Evolutionary conservation across 2,888 invertebrate genomes (phyloP).

Genomic region (Chalcosyrphus nemorum): DNA sequence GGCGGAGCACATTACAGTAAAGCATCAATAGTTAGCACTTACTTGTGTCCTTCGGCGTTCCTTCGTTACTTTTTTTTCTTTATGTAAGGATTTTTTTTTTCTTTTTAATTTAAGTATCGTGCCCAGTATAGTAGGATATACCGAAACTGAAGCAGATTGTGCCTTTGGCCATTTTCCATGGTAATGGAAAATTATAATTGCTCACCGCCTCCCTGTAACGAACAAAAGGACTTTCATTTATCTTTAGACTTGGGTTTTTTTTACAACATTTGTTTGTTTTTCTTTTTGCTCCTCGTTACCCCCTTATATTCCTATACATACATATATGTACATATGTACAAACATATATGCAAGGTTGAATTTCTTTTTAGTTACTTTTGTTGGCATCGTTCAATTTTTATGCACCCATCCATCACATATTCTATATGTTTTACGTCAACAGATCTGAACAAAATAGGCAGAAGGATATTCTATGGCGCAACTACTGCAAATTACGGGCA

Average conservation of each 20-base stretch:
- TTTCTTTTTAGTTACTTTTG: slow-evolving; percentile 31
- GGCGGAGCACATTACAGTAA: slow-evolving; percentile 42
- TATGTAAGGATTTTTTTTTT: slow-evolving; percentile 31
- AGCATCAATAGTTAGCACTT: slow-evolving; percentile 46
- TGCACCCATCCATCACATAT: slow-evolving; percentile 58
- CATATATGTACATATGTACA: neutral
- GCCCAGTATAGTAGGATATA: neutral
- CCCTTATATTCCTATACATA: neutral
- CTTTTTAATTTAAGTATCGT: slow-evolving; percentile 35
- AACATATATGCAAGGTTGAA: slow-evolving; percentile 31
- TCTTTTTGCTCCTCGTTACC: slow-evolving; percentile 1
- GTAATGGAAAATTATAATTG: slow-evolving; percentile 71
- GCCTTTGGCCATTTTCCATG: slow-evolving; percentile 60
- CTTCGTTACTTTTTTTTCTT: neutral
- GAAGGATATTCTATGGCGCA: slow-evolving; percentile 40
- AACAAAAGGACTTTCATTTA: slow-evolving; percentile 63
- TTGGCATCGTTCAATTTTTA: slow-evolving; percentile 57
- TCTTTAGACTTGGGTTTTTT: slow-evolving; percentile 61
- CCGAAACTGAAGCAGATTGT: slow-evolving; percentile 40
- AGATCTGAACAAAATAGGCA: slow-evolving; percentile 51
- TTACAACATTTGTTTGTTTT: slow-evolving; percentile 35
- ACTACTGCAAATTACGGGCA: slow-evolving; percentile 58
- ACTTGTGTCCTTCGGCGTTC: slow-evolving; percentile 39
- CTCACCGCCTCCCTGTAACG: slow-evolving; percentile 56
- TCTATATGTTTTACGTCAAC: slow-evolving; percentile 43